Conservation (phyloP, 2,797 vertebrate species). For the Morelia viridis region DNA sequence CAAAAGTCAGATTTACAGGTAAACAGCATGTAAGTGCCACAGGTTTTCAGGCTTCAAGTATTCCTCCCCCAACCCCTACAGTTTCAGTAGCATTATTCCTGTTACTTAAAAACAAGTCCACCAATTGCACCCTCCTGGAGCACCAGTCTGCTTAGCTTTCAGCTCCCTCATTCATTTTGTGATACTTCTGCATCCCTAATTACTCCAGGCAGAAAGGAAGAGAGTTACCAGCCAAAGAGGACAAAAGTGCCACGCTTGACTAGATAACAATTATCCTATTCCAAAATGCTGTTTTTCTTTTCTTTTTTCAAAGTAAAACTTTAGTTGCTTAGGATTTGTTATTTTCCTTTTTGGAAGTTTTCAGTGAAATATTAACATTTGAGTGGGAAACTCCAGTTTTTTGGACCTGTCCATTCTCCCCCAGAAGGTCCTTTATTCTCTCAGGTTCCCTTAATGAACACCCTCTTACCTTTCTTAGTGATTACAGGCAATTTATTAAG, state of each 20-base stretch:
- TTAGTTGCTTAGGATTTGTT: background rate
- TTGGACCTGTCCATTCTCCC: background rate
- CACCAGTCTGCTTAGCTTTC: background rate
- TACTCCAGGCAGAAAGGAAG: background rate
- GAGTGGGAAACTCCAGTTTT: background rate
- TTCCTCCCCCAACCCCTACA: background rate
- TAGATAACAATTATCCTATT: background rate
- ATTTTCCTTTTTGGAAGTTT: background rate
- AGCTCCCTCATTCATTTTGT: background rate
- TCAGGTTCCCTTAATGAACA: background rate
- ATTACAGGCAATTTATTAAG: background rate
- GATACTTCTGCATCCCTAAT: background rate
- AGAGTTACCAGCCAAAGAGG: background rate
- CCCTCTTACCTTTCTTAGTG: background rate
- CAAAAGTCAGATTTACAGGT: background rate
- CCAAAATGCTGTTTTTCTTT: background rate
- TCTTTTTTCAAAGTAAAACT: background rate
- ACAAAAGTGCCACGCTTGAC: background rate
- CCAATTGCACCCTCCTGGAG: background rate
- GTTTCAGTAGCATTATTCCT: background rate
- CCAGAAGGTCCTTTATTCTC: background rate
- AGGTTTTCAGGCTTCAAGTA: background rate
- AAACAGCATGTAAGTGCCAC: background rate
- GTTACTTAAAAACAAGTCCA: background rate
- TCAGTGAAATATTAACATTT: background rate